These are phyloP conservation scores for Falco punctatus DNA, from an alignment of 2,113 vertebrate genomes.

Conservation along the genomic window DNA sequence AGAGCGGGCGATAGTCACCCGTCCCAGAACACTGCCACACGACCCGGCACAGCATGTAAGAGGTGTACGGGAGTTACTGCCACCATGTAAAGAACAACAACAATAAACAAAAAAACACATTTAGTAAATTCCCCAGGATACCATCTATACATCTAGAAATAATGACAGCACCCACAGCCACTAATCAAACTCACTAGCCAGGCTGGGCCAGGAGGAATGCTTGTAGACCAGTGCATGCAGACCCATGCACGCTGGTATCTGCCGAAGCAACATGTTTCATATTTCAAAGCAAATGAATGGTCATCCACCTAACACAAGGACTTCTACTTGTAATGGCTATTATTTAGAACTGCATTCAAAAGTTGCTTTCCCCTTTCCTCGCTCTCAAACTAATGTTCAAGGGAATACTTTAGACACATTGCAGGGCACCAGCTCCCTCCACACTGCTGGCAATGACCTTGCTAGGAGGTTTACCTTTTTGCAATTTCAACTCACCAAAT, in stretches of 20 bases:
- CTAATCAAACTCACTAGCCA: accelerated
- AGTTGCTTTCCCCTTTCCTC: background rate
- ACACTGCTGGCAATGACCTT: too few species aligned
- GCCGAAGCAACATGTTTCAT: background rate
- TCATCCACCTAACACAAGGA: too few species aligned
- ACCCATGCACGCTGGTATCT: accelerated
- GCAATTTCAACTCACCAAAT: background rate
- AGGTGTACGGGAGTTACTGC: background rate
- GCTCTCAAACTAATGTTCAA: background rate
- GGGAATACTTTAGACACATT: too few species aligned
- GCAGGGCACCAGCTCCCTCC: background rate
- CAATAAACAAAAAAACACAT: too few species aligned
- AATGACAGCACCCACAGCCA: background rate
- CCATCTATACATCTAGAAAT: background rate
- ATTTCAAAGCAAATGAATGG: background rate
- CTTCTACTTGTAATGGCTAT: too few species aligned
- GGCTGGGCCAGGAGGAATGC: background rate
- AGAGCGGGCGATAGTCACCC: too few species aligned
- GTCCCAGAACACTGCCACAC: background rate
- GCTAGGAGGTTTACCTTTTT: background rate
- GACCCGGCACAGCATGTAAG: background rate
- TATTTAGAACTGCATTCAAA: background rate
- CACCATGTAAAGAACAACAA: background rate
- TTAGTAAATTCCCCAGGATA: background rate
- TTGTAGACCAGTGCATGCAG: accelerated